Percentiles rank a stretch among this genome's conserved stretches.
Conservation (phyloP, 35 echinoderm and acorn worm genomes). For the Amphiura filiformis region DNA sequence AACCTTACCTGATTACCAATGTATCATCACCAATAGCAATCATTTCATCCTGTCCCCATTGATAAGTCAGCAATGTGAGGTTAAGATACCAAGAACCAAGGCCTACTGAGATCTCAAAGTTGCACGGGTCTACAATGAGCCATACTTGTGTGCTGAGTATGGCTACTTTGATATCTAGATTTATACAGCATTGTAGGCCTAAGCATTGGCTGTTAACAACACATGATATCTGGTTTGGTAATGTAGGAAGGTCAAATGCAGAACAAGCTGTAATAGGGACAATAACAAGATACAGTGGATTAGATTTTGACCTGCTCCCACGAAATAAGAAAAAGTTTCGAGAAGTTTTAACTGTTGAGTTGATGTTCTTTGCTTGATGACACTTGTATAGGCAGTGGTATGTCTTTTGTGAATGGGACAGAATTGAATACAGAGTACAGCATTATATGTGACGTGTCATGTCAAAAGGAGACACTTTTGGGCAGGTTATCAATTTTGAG, state of each 20-base stretch:
- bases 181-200: slow-evolving; percentile 8
- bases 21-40: background rate
- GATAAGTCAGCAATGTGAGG: background rate
- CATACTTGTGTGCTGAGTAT: background rate
- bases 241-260: background rate
- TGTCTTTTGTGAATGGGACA: too few species aligned
- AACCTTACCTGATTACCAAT: background rate
- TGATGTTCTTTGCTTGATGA: too few species aligned
- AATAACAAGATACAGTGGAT: too few species aligned
- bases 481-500: too few species aligned
- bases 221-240: background rate
- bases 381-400: too few species aligned
- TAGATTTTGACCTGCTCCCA: too few species aligned
- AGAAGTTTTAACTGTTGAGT: too few species aligned
- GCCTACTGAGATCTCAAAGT: background rate
- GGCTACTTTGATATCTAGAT: background rate
- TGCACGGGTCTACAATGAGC: slow-evolving; percentile 17
- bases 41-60: slow-evolving; percentile 2
- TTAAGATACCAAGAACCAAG: background rate
- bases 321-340: too few species aligned
- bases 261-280: slow-evolving; percentile 19
- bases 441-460: too few species aligned
- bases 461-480: too few species aligned
- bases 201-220: background rate
- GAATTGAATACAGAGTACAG: too few species aligned